These are phyloP conservation scores for Hippocampus mohnikei DNA, from an alignment of 2,113 vertebrate species.

Conservation along the genomic window DNA sequence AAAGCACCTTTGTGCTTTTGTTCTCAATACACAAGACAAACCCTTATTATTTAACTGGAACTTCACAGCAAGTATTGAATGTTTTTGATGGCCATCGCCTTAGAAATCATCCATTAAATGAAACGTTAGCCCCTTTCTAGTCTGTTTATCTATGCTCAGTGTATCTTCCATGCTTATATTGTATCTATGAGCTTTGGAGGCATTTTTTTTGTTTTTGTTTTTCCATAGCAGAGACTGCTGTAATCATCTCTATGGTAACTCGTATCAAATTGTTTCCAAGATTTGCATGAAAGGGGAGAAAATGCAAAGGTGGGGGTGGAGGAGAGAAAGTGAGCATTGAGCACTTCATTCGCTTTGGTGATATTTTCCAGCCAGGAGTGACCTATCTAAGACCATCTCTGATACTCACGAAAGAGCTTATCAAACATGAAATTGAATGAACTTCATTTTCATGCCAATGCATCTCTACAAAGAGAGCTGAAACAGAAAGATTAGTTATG, in stretches of 20 bases:
- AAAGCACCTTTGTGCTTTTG: not conserved
- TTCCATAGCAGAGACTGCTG: conserved; percentile 36
- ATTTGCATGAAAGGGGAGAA: conserved; percentile 36
- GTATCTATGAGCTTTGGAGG: conserved; percentile 38
- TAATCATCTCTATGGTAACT: conserved; percentile 57
- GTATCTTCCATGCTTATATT: conserved; percentile 31
- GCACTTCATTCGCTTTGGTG: conserved; percentile 52
- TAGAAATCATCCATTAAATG: conserved; percentile 1
- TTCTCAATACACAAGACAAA: not conserved
- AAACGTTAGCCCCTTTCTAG: conserved; percentile 9
- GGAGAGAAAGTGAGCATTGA: not conserved
- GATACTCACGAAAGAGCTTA: conserved; percentile 45
- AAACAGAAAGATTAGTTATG: conserved; percentile 9
- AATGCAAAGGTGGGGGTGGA: not conserved
- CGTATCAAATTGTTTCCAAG: conserved; percentile 39
- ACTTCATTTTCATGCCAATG: conserved; percentile 37
- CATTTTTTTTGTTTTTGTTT: conserved; percentile 32
- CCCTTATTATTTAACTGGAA: conserved; percentile 18
- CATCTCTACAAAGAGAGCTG: conserved; percentile 9
- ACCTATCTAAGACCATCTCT: conserved; percentile 54
- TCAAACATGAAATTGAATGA: conserved; percentile 48
- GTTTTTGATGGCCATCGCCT: conserved; percentile 27
- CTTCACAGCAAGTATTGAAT: conserved; percentile 9
- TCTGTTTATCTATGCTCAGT: conserved; percentile 22
- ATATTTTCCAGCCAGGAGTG: conserved; percentile 49